phyloP scores from a whole-genome alignment of 2,888 invertebrate genomes.

The Seira musarum region DNA sequence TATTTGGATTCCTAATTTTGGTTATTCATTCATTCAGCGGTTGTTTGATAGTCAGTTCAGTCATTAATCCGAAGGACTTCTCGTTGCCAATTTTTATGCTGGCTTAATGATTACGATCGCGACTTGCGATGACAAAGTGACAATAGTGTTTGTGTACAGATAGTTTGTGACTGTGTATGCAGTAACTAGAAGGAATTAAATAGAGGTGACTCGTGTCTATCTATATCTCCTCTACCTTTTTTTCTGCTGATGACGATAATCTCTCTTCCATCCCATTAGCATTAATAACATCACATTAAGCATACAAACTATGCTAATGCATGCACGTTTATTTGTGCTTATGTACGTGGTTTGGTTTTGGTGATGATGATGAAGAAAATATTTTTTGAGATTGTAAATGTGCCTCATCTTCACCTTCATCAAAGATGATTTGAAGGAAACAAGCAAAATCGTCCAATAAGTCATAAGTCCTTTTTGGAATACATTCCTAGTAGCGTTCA shows the following conservation, averaged over 20 bases:
- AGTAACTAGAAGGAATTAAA: neutral
- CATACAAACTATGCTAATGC: constrained; percentile 40
- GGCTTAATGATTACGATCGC: constrained; percentile 31
- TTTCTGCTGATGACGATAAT: neutral
- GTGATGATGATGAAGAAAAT: too few relatives aligned
- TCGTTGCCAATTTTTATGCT: neutral
- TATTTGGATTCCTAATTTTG: constrained; percentile 19
- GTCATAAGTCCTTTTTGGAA: neutral
- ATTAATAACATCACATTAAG: constrained; percentile 39
- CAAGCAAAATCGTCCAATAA: constrained; percentile 8
- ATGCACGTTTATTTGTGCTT: neutral
- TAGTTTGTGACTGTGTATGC: too few relatives aligned
- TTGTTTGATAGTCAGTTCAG: neutral
- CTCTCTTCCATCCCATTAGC: constrained; percentile 31
- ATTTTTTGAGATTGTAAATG: too few relatives aligned
- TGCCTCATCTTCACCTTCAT: neutral
- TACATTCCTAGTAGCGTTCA: too few relatives aligned
- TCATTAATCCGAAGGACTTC: constrained; percentile 26
- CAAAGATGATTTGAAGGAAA: neutral
- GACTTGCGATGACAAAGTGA: constrained; percentile 1
- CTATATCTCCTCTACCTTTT: constrained; percentile 6
- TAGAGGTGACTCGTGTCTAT: constrained; percentile 7
- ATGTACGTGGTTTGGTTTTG: too few relatives aligned
- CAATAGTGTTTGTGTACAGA: neutral
- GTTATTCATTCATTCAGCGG: too few relatives aligned